Base-by-base conservation (phyloP, 2,888 invertebrate genomes). In the Agrenia bidenticulata region DNA sequence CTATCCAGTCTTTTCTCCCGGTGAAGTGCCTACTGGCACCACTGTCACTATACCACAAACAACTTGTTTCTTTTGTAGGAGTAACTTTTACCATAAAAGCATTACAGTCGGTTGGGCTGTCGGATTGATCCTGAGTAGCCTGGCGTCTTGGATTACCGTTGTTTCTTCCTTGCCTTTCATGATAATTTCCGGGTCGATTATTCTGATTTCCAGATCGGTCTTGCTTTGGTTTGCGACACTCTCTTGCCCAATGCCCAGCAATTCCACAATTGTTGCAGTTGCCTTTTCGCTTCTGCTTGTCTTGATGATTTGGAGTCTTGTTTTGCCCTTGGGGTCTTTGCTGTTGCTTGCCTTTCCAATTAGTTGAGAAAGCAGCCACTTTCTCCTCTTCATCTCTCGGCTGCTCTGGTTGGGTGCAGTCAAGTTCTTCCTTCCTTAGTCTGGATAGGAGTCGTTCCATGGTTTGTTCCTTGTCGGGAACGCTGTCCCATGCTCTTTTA, bases 1-100 rank as follows among this genome's bases (percentile, higher is more conserved):
- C 11, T 27, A 67, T 67, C 67, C 70, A 70, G 1, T 67, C 62
- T 17, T n/a, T 1, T 11, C 32, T 26, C 0, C 70, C 70, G 56
- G 67, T 67, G 37, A 61, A 57, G 24, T 70, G 70, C 1, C 32
- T 2, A 7, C 32, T 56, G 0, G 70, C 65, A 21, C 67, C 70
- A 13, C 59, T 59, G 42, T 70, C 70, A 49, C 61, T 66, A 2
- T 55, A 45, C 45, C 45, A 45, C 45, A 15, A 9, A 32, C 32
- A 45, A 5, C n/a, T 45, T n/a, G 9, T 5, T 5, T 45, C n/a
- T 9, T 45, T 4, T 4, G 9, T n/a, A 19, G 15, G 15, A 5
- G 45, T 5, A 5, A 9, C 9, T 15, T 45, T 19, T n/a, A 19
- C 9, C 45, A 45, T 45, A n/a, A 45, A 45, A 23, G 51, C 51